Conservation (phyloP, 2,113 vertebrate genomes). For the Gambusia affinis region DNA sequence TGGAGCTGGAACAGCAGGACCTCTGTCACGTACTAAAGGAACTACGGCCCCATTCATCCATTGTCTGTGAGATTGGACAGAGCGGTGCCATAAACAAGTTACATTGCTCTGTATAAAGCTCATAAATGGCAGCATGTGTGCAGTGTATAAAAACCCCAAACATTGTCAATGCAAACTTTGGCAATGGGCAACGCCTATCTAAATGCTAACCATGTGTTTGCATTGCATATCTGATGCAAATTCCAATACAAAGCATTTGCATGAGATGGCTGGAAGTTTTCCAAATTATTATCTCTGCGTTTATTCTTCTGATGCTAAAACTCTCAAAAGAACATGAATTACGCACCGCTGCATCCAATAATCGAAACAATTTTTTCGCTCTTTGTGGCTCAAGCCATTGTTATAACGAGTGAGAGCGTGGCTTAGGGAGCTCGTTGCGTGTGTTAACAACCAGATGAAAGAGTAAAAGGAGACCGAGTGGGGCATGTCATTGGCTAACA, state of each 20-base stretch:
- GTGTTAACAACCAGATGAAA: constrained; percentile 80
- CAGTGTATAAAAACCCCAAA: constrained; percentile 10
- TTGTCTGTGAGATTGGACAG: constrained; percentile 67
- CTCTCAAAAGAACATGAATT: constrained; percentile 62
- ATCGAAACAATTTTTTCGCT: constrained; percentile 63
- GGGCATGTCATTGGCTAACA: constrained; percentile 77
- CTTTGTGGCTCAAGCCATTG: constrained; percentile 67
- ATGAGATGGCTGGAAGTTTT: not conserved
- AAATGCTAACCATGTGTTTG: not conserved
- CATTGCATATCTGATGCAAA: not conserved
- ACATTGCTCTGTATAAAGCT: constrained; percentile 44
- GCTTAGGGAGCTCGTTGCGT: constrained; percentile 76
- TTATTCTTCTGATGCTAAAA: constrained; percentile 1
- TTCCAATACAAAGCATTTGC: not conserved
- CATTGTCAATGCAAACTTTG: constrained; percentile 6
- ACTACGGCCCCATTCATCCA: constrained; percentile 73
- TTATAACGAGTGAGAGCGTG: constrained; percentile 78
- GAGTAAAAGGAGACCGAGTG: constrained; percentile 66
- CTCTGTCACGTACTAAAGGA: constrained; percentile 73
- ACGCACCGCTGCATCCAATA: constrained; percentile 67
- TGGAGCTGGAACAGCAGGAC: constrained; percentile 75
- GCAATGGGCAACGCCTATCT: not conserved
- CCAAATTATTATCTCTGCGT: constrained; percentile 8
- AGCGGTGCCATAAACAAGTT: constrained; percentile 74
- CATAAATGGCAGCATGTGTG: constrained; percentile 54